Percentiles rank a stretch among this genome's conserved stretches.
These are phyloP conservation scores for Heliconius eleuchia DNA, from an alignment of 1,140 invertebrate species.

Conservation along the genomic window DNA sequence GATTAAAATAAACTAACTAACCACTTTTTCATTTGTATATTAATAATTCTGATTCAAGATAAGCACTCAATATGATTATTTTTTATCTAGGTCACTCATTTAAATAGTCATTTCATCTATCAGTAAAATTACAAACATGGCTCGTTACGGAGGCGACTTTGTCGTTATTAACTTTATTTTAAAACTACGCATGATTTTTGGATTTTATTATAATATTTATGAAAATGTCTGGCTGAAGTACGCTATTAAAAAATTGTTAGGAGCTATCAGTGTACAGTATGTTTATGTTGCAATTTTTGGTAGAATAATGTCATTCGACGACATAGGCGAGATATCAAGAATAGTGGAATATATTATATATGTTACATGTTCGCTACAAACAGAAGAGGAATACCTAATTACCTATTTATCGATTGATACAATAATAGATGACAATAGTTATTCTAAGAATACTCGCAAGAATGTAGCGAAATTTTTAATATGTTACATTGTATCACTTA, in stretches of 20 bases:
- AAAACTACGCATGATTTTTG: conserved; percentile 10
- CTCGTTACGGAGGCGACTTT: background rate
- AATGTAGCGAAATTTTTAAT: background rate
- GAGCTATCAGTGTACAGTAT: background rate
- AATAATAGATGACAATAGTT: background rate
- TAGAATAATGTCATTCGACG: background rate
- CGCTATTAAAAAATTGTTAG: background rate
- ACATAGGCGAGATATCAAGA: background rate
- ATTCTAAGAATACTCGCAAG: background rate
- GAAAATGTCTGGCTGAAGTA: conserved; percentile 5
- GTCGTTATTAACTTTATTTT: conserved; percentile 17
- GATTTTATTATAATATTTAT: conserved; percentile 17
- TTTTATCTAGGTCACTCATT: conserved; percentile 2
- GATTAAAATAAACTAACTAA: background rate
- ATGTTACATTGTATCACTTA: background rate
- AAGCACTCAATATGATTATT: conserved; percentile 13
- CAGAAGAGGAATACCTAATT: conserved; percentile 17
- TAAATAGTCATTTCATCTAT: background rate
- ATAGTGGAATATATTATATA: conserved; percentile 2
- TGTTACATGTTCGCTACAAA: conserved; percentile 8
- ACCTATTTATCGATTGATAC: background rate
- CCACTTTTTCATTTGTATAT: conserved; percentile 1
- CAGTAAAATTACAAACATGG: background rate
- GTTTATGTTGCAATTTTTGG: background rate
- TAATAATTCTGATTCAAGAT: background rate